Evolutionary conservation across 2,888 invertebrate genomes (phyloP), one percentile per base, ranked within the genome.

Genomic region (Coenonympha glycerion): DNA sequence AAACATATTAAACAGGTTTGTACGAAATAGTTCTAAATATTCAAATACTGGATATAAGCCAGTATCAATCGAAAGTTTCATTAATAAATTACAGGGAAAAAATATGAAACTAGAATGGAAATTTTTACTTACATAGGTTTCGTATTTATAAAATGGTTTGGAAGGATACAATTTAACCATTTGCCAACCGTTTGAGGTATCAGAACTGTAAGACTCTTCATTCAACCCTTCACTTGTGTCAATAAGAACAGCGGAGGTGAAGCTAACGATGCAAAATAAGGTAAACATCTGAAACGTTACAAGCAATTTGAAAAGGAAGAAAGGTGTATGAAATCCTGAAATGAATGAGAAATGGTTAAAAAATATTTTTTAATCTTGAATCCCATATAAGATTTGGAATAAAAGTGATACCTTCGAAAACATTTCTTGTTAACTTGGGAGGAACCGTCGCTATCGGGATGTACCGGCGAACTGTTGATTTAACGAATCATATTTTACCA

Each of bases 391-490:
- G 1, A 11, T 6, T 13, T 4, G 15, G 9, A 37, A 36, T 1
- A 19, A 18, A 2, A 28, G 18, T 42, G 6, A 16, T 69, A 82
- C 86, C 78, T 78, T 80, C 61, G 57, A 61, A 64, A 61, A 66
- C 84, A 85, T 85, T 57, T 66, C n/a, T 75, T 62, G 41, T 55
- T 50, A 55, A 64, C 64, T 72, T 76, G 65, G 59, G 66, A 73
- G 70, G 82, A 77, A 84, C 82, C 74, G 76, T 67, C 67, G 70
- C 70, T 68, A 69, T 64, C 71, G 71, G 70, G 70, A 74, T 74
- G 64, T 71, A 73, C 70, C 70, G 70, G 70, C 70, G 62, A 75
- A 85, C 86, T 86, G 86, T 82, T 83, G 69, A 70, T 69, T 61
- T 68, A 64, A 62, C 61, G 58, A 63, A 64, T 61, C 59, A 71